These are phyloP conservation scores for Polypedilum pembai DNA, from an alignment of 1,140 invertebrate genomes.

Conservation along the genomic window DNA sequence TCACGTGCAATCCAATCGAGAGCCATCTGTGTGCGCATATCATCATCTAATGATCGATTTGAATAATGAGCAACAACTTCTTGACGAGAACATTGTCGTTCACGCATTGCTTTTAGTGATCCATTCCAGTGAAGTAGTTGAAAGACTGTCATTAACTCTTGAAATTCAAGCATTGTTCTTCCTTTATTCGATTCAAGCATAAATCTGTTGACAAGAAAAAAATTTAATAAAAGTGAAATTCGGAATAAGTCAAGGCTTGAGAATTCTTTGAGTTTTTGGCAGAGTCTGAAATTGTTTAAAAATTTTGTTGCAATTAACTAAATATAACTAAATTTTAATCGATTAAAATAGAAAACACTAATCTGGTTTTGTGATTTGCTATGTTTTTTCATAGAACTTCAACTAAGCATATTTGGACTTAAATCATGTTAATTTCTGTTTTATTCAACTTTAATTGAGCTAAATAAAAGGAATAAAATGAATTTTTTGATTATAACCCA, in stretches of 20 bases:
- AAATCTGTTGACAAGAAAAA: conserved; percentile 48
- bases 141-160: conserved; percentile 94
- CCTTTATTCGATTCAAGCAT: conserved; percentile 91
- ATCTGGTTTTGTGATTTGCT: neutral
- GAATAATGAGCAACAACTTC: conserved; percentile 94
- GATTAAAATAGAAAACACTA: neutral
- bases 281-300: too few species aligned
- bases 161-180: conserved; percentile 91
- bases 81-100: conserved; percentile 87
- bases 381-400: too few species aligned
- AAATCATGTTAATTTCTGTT: too few species aligned
- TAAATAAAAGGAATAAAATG: too few species aligned
- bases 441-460: too few species aligned
- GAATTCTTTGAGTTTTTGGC: too few species aligned
- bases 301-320: too few species aligned
- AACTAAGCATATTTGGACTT: too few species aligned
- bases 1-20: conserved; percentile 90
- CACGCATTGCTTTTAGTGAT: conserved; percentile 82
- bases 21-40: conserved; percentile 94
- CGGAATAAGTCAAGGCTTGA: too few species aligned
- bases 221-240: too few species aligned
- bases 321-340: too few species aligned
- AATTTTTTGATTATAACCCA: too few species aligned
- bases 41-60: conserved; percentile 80
- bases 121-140: conserved; percentile 95